Conservation (phyloP, 2,797 vertebrate genomes). For the Melanotaenia trifasciata region DNA sequence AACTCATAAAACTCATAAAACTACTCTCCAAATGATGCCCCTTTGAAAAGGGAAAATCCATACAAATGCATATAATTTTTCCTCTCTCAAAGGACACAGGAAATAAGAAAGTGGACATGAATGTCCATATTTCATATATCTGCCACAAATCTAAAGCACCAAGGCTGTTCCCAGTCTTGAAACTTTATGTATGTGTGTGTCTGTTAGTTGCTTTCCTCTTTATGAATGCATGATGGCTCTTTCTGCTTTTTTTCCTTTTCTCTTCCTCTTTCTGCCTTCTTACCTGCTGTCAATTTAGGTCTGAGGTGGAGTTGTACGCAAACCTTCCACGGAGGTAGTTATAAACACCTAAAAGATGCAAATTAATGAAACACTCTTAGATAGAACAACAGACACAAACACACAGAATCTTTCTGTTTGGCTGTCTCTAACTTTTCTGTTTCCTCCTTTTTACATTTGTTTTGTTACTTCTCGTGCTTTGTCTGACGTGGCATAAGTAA, state of each 20-base stretch:
- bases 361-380: constrained; percentile 33
- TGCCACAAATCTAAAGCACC: background rate
- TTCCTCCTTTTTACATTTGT: constrained; percentile 49
- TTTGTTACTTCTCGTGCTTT: constrained; percentile 43
- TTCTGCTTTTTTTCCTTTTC: constrained; percentile 60
- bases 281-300: constrained; percentile 81
- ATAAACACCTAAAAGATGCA: constrained; percentile 66
- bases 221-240: constrained; percentile 68
- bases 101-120: background rate
- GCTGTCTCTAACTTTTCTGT: constrained; percentile 48
- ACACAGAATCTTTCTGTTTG: constrained; percentile 30
- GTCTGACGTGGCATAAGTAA: constrained; percentile 30
- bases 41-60: background rate
- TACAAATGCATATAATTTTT: background rate
- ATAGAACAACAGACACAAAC: constrained; percentile 32
- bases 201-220: constrained; percentile 50
- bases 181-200: constrained; percentile 38
- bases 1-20: background rate
- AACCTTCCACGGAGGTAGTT: constrained; percentile 89
- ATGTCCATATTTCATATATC: background rate
- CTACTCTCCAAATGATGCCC: background rate
- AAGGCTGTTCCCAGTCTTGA: constrained; percentile 43
- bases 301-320: constrained; percentile 89
- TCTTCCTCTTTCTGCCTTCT: constrained; percentile 68
- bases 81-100: background rate